Evolutionary conservation across 2,797 vertebrate species (phyloP).

Genomic region (Typhlichthys eigenmanni): DNA sequence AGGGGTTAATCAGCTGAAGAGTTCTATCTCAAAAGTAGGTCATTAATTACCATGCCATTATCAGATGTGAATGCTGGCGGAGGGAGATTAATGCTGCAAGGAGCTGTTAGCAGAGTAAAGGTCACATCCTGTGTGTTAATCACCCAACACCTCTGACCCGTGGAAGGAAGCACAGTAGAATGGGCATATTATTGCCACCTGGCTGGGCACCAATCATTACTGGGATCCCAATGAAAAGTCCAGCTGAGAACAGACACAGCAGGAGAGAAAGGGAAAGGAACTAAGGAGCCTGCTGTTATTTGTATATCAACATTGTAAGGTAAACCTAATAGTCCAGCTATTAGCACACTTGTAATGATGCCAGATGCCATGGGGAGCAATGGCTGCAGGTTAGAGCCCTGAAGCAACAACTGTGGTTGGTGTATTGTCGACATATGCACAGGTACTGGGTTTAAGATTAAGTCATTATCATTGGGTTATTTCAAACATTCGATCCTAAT

Average conservation of each 20-base stretch:
- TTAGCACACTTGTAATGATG: background rate
- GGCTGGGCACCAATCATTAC: constrained; percentile 73
- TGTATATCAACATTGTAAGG: constrained; percentile 6
- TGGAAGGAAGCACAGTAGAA: constrained; percentile 85
- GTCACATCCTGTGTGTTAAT: constrained; percentile 85
- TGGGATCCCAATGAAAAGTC: constrained; percentile 59
- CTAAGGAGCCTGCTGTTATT: constrained; percentile 10
- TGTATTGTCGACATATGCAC: constrained; percentile 19
- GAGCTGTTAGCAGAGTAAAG: constrained; percentile 82
- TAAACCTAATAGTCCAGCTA: background rate
- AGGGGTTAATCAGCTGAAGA: constrained; percentile 52
- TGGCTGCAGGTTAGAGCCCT: constrained; percentile 6
- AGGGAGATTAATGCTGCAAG: constrained; percentile 78
- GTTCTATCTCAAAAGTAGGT: constrained; percentile 54
- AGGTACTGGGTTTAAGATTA: constrained; percentile 17
- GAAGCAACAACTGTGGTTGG: constrained; percentile 11
- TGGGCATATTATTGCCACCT: constrained; percentile 82
- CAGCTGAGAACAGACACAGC: constrained; percentile 21
- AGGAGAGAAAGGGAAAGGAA: background rate
- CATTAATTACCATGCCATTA: constrained; percentile 85
- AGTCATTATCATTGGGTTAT: constrained; percentile 30
- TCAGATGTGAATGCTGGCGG: constrained; percentile 67
- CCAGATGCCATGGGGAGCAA: constrained; percentile 30
- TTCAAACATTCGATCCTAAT: constrained; percentile 17
- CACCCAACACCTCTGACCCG: constrained; percentile 77